Conservation (phyloP, 2,888 invertebrate species). For the Macrosoma leucophasiata region DNA sequence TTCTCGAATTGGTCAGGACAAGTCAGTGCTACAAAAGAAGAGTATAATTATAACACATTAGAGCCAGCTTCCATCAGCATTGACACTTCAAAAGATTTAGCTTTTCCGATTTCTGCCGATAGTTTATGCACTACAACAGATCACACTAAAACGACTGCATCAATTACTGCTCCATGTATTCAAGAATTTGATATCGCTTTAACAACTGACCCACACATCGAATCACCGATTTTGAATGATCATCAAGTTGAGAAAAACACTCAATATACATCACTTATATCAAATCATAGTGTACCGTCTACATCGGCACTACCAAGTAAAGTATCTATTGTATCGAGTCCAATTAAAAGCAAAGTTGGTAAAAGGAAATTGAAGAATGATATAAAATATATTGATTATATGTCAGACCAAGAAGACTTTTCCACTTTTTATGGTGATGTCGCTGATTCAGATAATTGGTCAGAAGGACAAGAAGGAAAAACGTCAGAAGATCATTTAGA, state of each 20-base stretch:
- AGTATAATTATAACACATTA: background rate
- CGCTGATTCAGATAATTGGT: constrained; percentile 12
- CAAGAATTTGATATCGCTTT: constrained; percentile 7
- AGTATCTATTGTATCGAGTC: constrained; percentile 3
- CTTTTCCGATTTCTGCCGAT: constrained; percentile 1
- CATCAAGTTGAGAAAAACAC: constrained; percentile 9
- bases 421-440: constrained; percentile 13
- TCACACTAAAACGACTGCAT: constrained; percentile 8
- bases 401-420: constrained; percentile 15
- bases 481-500: constrained; percentile 8
- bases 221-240: constrained; percentile 8
- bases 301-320: constrained; percentile 10
- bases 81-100: constrained; percentile 1
- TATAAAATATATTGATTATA: constrained; percentile 12
- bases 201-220: constrained; percentile 7
- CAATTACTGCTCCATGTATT: constrained; percentile 1
- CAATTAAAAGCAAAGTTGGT: constrained; percentile 12
- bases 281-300: constrained; percentile 9
- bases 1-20: too few relatives aligned
- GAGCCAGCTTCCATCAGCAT: constrained; percentile 1
- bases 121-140: constrained; percentile 7
- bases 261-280: constrained; percentile 7
- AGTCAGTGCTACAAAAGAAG: background rate
- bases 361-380: constrained; percentile 4
- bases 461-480: constrained; percentile 12